Evolutionary conservation across 2,113 vertebrate genomes (phyloP).

Genomic region (Camelus bactrianus): DNA sequence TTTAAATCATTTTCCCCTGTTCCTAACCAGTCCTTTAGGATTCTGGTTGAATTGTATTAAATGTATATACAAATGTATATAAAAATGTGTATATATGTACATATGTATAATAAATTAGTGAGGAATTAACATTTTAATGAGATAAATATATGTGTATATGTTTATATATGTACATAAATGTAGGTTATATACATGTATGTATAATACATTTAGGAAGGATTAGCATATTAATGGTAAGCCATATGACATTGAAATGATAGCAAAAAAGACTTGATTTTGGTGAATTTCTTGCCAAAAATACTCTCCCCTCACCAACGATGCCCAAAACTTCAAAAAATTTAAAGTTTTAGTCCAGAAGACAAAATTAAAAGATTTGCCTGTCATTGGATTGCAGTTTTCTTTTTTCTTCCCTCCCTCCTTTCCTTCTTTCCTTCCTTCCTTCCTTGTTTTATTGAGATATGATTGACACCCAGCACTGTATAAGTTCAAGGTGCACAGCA

Average conservation of each 20-base stretch:
- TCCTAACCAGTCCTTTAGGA: not conserved
- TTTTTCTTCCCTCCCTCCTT: not conserved
- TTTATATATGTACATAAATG: slow-evolving; percentile 11
- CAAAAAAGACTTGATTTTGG: slow-evolving; percentile 2
- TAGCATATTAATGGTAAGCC: slow-evolving; percentile 8
- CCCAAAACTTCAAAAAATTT: not conserved
- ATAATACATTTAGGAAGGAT: not conserved
- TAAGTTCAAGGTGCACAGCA: not conserved
- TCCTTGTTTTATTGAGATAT: not conserved
- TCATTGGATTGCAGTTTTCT: slow-evolving; percentile 11
- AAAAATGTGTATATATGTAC: not conserved
- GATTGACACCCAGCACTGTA: not conserved
- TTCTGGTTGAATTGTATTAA: not conserved
- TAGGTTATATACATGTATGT: not conserved
- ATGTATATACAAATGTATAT: not conserved
- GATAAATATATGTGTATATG: not conserved
- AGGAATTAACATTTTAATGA: slow-evolving; percentile 56
- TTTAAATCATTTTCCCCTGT: not conserved
- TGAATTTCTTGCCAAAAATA: slow-evolving; percentile 27
- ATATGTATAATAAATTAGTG: not conserved
- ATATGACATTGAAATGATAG: slow-evolving; percentile 40
- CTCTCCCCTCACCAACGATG: not conserved
- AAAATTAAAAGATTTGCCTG: slow-evolving; percentile 68
- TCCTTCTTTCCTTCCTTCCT: too few relatives aligned
- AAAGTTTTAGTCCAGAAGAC: slow-evolving; percentile 63